Base-by-base conservation (phyloP, 1,140 invertebrate genomes). In the Pinna nobilis region DNA sequence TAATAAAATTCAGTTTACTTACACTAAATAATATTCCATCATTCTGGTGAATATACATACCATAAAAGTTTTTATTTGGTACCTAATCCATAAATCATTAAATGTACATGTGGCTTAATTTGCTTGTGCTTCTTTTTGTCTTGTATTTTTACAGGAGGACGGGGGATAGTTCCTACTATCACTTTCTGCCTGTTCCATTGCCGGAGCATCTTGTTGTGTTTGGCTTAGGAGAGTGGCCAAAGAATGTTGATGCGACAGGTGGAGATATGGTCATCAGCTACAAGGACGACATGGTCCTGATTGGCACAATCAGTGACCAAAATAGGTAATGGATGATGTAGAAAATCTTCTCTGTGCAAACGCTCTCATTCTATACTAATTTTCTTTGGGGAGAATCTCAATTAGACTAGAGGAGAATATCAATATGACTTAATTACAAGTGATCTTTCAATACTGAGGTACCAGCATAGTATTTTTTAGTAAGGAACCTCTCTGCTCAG, bases 201-300 rank as follows among this genome's bases (percentile, higher is more conserved):
- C 75, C 76, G 23, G 44, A 70, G 13, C 65, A 70, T 32, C 23
- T 78, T 9, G 20, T 74, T 3, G 13, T 78, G 1, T 78, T 78
- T 64, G 53, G 50, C n/a, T 37, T 68, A 15, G 76, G 76, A 33
- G 65, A 70, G n/a, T 78, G 71, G 67, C 41, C 67, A 13, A 66
- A 66, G 33, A 32, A 53, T 55, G 49, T 33, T 49, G 64, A 50
- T 23, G 51, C 74, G 9, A 20, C 44, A 6, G 49, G 30, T 13
- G 49, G 70, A 25, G 76, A 74, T 23, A 51, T 67, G 20, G 63
- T 30, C 13, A n/a, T 73, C 25, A 50, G 28, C 18, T 68, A 74
- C 25, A 66, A 70, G 57, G 71, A 69, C 49, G 66, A 60, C 15
- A 49, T 37, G 25, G 20, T 74, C 33, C 25, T 39, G 49, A 35